phyloP scores from a whole-genome alignment of 2,113 vertebrate genomes.

The Embiotoca jacksoni region DNA sequence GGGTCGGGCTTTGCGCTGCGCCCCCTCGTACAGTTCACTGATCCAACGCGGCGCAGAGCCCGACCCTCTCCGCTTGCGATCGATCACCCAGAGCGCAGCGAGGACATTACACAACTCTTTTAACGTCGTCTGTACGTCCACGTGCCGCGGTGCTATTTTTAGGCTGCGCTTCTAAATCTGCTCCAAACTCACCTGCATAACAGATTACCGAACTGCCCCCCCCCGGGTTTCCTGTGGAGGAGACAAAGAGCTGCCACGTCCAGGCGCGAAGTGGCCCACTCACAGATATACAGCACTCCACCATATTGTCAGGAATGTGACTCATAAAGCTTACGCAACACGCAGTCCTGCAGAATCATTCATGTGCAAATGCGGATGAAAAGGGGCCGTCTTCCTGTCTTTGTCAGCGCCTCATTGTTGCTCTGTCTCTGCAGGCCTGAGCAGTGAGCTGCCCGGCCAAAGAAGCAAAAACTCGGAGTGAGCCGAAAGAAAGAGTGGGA shows the following conservation, averaged over 20 bases:
- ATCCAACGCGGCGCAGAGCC: too few species aligned
- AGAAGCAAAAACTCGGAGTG: slow-evolving; percentile 3
- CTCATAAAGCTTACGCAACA: slow-evolving; percentile 49
- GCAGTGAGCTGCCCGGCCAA: too few species aligned
- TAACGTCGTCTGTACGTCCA: neutral
- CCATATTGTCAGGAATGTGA: slow-evolving; percentile 21
- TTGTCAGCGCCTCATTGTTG: neutral
- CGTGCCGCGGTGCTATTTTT: neutral
- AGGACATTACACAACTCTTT: slow-evolving; percentile 5
- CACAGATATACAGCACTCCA: neutral
- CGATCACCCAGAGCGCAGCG: neutral
- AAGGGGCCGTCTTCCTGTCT: slow-evolving; percentile 10
- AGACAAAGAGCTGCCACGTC: neutral
- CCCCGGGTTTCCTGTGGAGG: neutral
- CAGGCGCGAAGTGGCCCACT: slow-evolving; percentile 10
- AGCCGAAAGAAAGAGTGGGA: slow-evolving; percentile 38
- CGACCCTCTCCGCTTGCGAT: too few species aligned
- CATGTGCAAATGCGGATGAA: slow-evolving; percentile 14
- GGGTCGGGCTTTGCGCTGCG: too few species aligned
- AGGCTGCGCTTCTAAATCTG: neutral
- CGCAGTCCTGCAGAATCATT: neutral
- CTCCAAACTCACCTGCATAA: slow-evolving; percentile 1
- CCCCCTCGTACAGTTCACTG: too few species aligned
- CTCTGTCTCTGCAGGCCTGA: too few species aligned
- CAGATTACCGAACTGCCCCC: neutral